Evolutionary conservation across 2,888 invertebrate genomes (phyloP), one percentile per base, ranked within the genome.

Genomic region (Mesorhabditis belari): DNA sequence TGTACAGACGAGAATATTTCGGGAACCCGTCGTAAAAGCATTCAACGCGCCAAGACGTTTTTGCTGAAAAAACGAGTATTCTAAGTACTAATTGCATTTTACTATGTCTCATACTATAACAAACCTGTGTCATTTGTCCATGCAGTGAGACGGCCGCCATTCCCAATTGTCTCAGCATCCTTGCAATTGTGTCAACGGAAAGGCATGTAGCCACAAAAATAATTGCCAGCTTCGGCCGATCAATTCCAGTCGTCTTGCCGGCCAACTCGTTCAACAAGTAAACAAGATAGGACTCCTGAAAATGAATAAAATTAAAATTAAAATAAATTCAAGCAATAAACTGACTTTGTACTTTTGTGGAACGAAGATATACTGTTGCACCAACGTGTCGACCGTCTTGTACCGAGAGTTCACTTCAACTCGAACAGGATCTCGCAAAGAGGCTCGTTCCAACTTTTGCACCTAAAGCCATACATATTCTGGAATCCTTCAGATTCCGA

Each of bases 1-100:
- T 0, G 98, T 98, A 17, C 96, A 96, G 61, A 98, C 91, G 4
- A 99, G 85, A 76, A 98, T 90, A 0, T 92, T 91, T n/a, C 95
- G 85, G 76, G 87, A 88, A 83, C 92, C 93, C 26, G 89, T 89
- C 83, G 92, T 92, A 82, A 98, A 99, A 85, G 98, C 98, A 74
- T 92, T 93, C 21, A 98, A 84, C 0, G 96, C 89, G 0, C 92
- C 95, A 53, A 98, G 85, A 29, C 98, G 86, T 81, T 95, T 95
- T 81, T 93, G 91, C 83, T 85, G 70, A 27, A 78, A 75, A 54
- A 49, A 64, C 26, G 2, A 23, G 24, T 50, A 44, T 59, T 17
- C 58, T 25, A 57, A 27, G 50, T 24, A 12, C 21, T 49, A 6
- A 64, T 2, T 29, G 5, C 19, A 50, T 4, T 9, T n/a, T 49